Evolutionary conservation across 2,888 invertebrate species (phyloP), one percentile per base, ranked within the genome.

Genomic region (Caenorhabditis sp.): DNA sequence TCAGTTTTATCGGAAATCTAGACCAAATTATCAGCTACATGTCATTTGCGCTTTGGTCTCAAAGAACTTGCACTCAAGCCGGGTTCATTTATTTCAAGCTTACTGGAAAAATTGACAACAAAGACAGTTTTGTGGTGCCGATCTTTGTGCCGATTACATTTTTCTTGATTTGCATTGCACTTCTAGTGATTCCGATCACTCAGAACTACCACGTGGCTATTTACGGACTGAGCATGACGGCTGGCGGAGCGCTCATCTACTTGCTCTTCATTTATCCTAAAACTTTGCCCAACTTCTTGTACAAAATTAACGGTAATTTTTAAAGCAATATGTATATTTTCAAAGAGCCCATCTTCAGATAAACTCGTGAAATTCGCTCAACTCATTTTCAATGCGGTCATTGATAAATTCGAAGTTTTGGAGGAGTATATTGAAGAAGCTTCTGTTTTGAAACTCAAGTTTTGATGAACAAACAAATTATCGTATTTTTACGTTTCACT

Each of bases 11-110:
- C 15, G 85, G 87, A 22, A 79, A 86, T 37, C 66, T 87, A 11
- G 86, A 87, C 48, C 75, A 84, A 20, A 78, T 87, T 20, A 85
- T 87, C 61, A 81, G 79, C 27, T 87, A 87, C 68, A 85, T 86
- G 85, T 81, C 83, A 7, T 87, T 83, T 50, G 84, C 87, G 0
- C 58, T 85, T 9, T 83, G 84, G 82, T 63, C 85, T 37, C 85
- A 87, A 48, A 63, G 86, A 43, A 74, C 80, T 6, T 75, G 78
- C 50, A 82, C 82, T 2, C 70, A 82, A 55, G 70, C 61, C n/a
- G 81, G 78, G 17, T 81, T 81, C 50, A 78, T 81, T 39, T 81
- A 78, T 62, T 78, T 70, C 66, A 81, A 81, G 27, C 53, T 65
- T 6, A 58, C 48, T 7, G 81, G 78, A 1, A 43, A 56, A 37